Conservation (phyloP, 2,888 invertebrate genomes). For the Heterodera filipjevi region DNA sequence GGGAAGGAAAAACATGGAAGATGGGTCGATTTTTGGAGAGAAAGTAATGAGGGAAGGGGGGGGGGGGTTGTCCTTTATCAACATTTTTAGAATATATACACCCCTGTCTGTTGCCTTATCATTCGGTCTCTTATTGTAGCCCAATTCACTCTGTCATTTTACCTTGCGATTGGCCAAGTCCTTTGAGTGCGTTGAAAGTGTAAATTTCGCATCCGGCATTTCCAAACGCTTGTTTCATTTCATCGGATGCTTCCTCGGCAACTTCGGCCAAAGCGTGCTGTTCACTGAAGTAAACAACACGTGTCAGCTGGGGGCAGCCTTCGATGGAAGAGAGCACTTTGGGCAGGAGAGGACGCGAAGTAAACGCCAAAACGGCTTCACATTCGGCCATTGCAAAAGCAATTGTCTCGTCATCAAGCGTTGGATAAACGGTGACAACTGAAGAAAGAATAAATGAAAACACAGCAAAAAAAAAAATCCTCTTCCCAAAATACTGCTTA, state of each 20-base stretch:
- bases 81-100: too few relatives aligned
- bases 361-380: constrained; percentile 88
- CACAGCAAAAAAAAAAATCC: too few relatives aligned
- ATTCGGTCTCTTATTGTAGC: too few relatives aligned
- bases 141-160: background rate
- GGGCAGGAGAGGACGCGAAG: constrained; percentile 85
- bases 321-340: constrained; percentile 73
- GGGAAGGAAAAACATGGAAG: background rate
- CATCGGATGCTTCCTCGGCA: constrained; percentile 30
- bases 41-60: too few relatives aligned
- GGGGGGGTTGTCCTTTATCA: too few relatives aligned
- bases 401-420: constrained; percentile 92
- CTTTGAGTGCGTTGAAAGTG: constrained; percentile 54
- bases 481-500: too few relatives aligned
- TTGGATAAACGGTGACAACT: constrained; percentile 95
- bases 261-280: constrained; percentile 32
- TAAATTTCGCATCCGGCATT: constrained; percentile 42
- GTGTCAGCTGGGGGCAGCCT: constrained; percentile 52
- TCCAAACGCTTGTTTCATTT: constrained; percentile 32
- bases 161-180: constrained; percentile 43
- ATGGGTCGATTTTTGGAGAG: too few relatives aligned
- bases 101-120: too few relatives aligned
- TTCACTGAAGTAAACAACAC: constrained; percentile 58
- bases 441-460: too few relatives aligned
- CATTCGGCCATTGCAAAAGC: constrained; percentile 95